A percentile compares a stretch with the other conserved stretches of the same genome.
phyloP scores from a whole-genome alignment of 1,140 invertebrate species.

The Pogonus chalceus region DNA sequence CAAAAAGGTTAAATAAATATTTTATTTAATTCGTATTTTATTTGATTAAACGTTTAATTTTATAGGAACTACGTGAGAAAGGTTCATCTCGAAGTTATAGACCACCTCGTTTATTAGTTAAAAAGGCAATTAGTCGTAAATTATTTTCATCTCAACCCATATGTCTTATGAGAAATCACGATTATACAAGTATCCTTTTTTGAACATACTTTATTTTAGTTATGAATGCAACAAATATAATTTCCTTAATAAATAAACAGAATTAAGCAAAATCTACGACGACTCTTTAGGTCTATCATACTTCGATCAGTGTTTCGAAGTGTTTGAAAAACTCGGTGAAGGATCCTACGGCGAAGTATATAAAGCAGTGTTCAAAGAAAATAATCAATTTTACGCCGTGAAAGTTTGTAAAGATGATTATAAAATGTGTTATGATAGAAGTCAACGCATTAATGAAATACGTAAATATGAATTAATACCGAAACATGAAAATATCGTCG shows the following conservation, averaged over 20 bases:
- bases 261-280: conserved; percentile 26
- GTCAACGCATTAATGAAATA: conserved; percentile 56
- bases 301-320: conserved; percentile 56
- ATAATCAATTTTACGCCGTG: conserved; percentile 56
- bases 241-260: conserved; percentile 9
- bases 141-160: neutral
- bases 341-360: conserved; percentile 69
- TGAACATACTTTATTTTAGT: neutral
- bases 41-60: neutral
- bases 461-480: conserved; percentile 57
- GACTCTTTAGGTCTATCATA: conserved; percentile 32
- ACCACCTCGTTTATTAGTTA: neutral
- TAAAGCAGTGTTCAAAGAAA: conserved; percentile 51
- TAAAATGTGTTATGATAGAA: conserved; percentile 47
- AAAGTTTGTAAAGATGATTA: conserved; percentile 54
- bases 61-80: neutral
- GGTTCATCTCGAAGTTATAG: neutral
- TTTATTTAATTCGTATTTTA: neutral
- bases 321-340: conserved; percentile 51
- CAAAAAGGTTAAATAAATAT: neutral
- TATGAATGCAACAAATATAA: neutral
- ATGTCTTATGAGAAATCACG: neutral
- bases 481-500: conserved; percentile 55
- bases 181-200: neutral
- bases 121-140: neutral